Evolutionary conservation across 2,888 invertebrate species (phyloP), one percentile per base, ranked within the genome.

Genomic region (Temnothorax rugatulus): DNA sequence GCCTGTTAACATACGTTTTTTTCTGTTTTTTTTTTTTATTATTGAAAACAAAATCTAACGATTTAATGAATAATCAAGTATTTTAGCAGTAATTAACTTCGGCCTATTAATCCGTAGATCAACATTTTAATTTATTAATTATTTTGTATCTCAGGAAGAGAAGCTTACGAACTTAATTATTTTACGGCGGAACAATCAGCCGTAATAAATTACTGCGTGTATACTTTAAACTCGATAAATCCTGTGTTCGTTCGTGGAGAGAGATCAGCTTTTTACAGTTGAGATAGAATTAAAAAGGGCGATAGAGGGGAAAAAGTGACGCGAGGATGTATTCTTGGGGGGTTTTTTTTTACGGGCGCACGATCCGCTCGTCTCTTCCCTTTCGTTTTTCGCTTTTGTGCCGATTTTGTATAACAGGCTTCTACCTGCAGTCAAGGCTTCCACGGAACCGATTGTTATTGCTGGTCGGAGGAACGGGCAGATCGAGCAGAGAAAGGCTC

Each of bases 321-420:
- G 57, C 59, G 77, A 86, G 84, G 82, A 88, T 88, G 83, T 77
- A 75, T 86, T 88, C 89, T 88, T 79, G 82, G 4, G 13, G 1
- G 9, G 77, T 85, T 64, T 82, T 86, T 83, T 82, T n/a, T 2
- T n/a, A 54, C 63, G 69, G 82, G 75, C n/a, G 34, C 82, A 64
- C 84, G 83, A 75, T 83, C 81, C 64, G 71, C 44, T 44, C 13
- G n/a, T 57, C 52, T 82, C 71, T 66, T 82, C 34, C 82, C 47
- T 84, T 5, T 68, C 66, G 15, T 64, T 34, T 87, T 79, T 84
- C 86, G 87, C 75, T 89, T 92, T 91, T 91, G 88, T 91, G 86
- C 82, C 87, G 88, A 92, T 92, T 92, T 92, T 91, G 91, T 91
- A 90, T 90, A 87, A 90, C 88, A 90, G 86, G 87, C 88, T 87